Evolutionary conservation across 1,140 invertebrate species (phyloP).

Genomic region (Drosophila jambulina): DNA sequence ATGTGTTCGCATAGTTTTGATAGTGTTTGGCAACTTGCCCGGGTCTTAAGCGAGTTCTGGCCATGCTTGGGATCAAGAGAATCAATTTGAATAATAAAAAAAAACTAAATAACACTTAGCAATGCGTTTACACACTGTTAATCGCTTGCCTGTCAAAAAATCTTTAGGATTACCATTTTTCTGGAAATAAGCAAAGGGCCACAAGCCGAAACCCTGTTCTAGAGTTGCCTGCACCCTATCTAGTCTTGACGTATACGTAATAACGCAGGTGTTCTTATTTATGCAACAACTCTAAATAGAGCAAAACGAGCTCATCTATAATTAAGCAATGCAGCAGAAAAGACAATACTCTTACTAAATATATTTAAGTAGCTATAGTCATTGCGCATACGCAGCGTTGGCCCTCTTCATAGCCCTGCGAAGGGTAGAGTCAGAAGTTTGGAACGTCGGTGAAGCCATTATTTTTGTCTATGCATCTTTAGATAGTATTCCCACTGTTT

Average conservation of each 20-base stretch:
- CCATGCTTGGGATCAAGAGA: background rate
- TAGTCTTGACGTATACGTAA: background rate
- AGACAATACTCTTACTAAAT: background rate
- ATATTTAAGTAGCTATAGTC: too few species aligned
- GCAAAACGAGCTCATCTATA: background rate
- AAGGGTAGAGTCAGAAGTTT: too few species aligned
- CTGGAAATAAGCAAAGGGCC: background rate
- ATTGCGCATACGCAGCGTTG: conserved; percentile 5
- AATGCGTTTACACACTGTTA: background rate
- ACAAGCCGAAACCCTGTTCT: background rate
- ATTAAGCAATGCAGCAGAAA: background rate
- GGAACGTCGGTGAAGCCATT: too few species aligned
- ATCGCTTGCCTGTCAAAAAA: background rate
- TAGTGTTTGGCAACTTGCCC: background rate
- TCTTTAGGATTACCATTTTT: background rate
- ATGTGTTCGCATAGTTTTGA: background rate
- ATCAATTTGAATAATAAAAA: background rate
- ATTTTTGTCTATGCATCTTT: background rate
- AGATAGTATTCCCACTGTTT: too few species aligned
- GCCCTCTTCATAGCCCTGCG: background rate
- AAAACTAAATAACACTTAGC: background rate
- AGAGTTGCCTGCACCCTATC: background rate
- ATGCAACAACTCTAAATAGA: background rate
- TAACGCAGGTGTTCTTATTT: background rate
- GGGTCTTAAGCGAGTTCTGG: background rate